Base-by-base conservation (phyloP, 2,113 vertebrate species). In the Notiomystis cincta region DNA sequence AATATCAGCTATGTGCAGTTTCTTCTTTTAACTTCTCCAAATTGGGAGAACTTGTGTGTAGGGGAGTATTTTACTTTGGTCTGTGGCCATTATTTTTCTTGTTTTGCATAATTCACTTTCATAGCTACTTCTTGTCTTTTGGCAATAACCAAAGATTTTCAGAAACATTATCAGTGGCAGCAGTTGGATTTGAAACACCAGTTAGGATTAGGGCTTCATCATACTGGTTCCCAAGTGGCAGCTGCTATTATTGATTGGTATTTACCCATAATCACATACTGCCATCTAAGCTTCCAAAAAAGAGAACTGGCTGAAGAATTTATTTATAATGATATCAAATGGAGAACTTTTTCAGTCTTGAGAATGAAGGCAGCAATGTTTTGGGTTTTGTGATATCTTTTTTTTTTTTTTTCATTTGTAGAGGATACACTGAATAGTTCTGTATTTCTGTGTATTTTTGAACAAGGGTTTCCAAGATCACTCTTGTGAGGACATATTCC, bases 301-400 rank as follows among this genome's bases (percentile, higher is more conserved):
- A 31, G 25, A 15, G 1, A 69, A 45, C n/a, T 70, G 28, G 6
- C 38, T 33, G 31, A 53, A 83, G 11, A 89, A 65, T 37, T 31
- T 18, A 7, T 35, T 61, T 45, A 15, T 31, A 50, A 50, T 35
- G 0, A 38, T 35, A 53, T 10, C 27, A 72, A 44, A 33, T 19
- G 5, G 5, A 72, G 23, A 70, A 33, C 2, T 20, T 86, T 51
- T 66, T 42, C 20, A 42, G 7, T 64, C 33, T 54, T 48, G 50
- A 73, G 17, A 75, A 60, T 19, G 30, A 87, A 89, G 19, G 15
- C 18, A 77, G 27, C 3, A 45, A 13, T 4, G 1, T 58, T 28
- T 75, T n/a, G 20, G 1, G 1, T 54, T 70, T 69, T 12, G 15
- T 64, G 11, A 3, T 10, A 0, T 40, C 7, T 51, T 40, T 48